Evolutionary conservation across 2,113 vertebrate species (phyloP).

Genomic region (Istiophorus platypterus): DNA sequence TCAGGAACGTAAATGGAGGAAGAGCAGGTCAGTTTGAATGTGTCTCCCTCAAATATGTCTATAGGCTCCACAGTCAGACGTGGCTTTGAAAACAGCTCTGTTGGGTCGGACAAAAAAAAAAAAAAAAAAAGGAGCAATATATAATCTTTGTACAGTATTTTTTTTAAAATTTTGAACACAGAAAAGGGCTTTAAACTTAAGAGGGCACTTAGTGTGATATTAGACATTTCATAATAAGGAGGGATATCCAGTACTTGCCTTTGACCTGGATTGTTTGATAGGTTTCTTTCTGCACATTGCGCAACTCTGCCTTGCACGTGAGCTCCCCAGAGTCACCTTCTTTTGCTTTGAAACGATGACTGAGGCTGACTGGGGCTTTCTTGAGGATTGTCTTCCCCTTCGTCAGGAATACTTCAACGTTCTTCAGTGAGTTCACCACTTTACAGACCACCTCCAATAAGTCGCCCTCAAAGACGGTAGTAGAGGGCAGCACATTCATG

Average conservation of each 20-base stretch:
- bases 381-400: slow-evolving; percentile 54
- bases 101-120: not conserved
- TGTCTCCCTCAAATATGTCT: slow-evolving; percentile 66
- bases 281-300: slow-evolving; percentile 65
- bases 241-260: slow-evolving; percentile 57
- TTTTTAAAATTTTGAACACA: not conserved
- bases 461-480: slow-evolving; percentile 73
- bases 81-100: slow-evolving; percentile 83
- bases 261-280: slow-evolving; percentile 51
- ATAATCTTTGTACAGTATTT: not conserved
- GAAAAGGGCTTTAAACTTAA: not conserved
- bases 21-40: slow-evolving; percentile 68
- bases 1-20: slow-evolving; percentile 24
- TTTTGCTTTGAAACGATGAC: not conserved
- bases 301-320: slow-evolving; percentile 74
- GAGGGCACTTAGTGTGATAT: not conserved
- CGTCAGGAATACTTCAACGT: slow-evolving; percentile 64
- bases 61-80: slow-evolving; percentile 48
- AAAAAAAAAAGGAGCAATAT: not conserved
- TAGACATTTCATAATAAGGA: not conserved
- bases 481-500: slow-evolving; percentile 65
- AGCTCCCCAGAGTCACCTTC: slow-evolving; percentile 73
- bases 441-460: slow-evolving; percentile 69
- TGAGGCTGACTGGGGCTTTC: slow-evolving; percentile 5
- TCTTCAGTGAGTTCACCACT: slow-evolving; percentile 2